These are phyloP conservation scores for Mycalesis mineus DNA, from an alignment of 2,888 invertebrate species.

Conservation along the genomic window DNA sequence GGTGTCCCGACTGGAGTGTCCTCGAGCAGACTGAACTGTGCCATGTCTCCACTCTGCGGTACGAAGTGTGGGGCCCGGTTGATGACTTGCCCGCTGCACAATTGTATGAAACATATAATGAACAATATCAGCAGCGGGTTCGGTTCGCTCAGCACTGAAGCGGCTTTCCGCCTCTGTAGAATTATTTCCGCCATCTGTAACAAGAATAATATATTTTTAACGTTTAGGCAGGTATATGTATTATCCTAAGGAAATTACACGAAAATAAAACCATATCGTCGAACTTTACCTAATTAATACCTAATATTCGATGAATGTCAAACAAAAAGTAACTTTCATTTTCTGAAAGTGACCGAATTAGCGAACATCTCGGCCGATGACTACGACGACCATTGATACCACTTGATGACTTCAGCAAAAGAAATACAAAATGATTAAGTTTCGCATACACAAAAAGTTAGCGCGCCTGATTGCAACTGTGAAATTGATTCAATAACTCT, in stretches of 20 bases:
- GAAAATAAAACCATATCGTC: too few species aligned
- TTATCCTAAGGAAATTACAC: too few species aligned
- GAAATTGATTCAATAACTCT: background rate
- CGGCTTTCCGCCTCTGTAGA: slow-evolving; percentile 57
- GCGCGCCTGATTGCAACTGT: background rate
- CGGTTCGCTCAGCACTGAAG: slow-evolving; percentile 52
- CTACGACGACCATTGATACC: too few species aligned
- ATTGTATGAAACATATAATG: slow-evolving; percentile 45
- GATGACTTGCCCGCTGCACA: slow-evolving; percentile 71
- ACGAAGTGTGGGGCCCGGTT: slow-evolving; percentile 87
- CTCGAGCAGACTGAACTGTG: slow-evolving; percentile 84
- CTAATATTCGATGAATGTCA: too few species aligned
- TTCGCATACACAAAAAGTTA: background rate
- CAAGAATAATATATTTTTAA: background rate
- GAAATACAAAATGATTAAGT: background rate
- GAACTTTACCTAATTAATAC: too few species aligned
- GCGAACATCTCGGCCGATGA: too few species aligned
- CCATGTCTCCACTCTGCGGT: slow-evolving; percentile 86
- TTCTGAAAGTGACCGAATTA: too few species aligned
- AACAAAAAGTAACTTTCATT: too few species aligned
- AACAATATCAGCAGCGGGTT: slow-evolving; percentile 56
- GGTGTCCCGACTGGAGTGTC: slow-evolving; percentile 86
- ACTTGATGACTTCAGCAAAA: background rate
- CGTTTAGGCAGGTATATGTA: too few species aligned
- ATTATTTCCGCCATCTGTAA: slow-evolving; percentile 73